phyloP scores from a whole-genome alignment of 2,888 invertebrate genomes.

The Mylabris sibirica region DNA sequence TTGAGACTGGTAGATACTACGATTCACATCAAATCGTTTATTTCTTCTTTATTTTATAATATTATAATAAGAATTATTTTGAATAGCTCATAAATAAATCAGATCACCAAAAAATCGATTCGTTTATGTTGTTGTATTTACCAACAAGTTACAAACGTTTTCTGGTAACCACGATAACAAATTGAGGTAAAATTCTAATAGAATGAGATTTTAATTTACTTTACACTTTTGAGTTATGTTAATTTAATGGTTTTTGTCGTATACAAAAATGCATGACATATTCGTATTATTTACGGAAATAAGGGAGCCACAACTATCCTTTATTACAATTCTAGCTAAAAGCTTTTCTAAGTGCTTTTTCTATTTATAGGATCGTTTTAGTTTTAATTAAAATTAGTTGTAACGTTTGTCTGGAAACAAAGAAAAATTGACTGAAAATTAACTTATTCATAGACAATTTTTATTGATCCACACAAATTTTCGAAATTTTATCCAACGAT shows the following conservation, averaged over 20 bases:
- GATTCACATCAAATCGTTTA: conserved; percentile 54
- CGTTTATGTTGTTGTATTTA: background rate
- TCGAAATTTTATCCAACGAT: background rate
- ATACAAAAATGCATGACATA: background rate
- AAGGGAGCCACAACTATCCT: conserved; percentile 4
- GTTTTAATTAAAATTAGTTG: conserved; percentile 11
- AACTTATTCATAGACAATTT: background rate
- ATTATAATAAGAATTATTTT: conserved; percentile 55
- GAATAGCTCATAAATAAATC: conserved; percentile 54
- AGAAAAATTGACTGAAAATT: background rate
- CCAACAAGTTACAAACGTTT: background rate
- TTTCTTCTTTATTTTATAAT: conserved; percentile 18
- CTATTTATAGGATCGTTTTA: conserved; percentile 2
- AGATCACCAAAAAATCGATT: conserved; percentile 36
- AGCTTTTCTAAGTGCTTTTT: conserved; percentile 9
- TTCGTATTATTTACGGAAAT: conserved; percentile 11
- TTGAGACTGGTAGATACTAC: conserved; percentile 45
- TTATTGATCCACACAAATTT: background rate
- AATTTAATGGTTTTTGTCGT: background rate
- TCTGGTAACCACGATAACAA: background rate
- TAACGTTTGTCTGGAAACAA: conserved; percentile 4
- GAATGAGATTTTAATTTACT: background rate
- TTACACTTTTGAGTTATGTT: background rate
- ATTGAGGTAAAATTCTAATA: background rate
- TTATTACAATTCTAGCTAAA: conserved; percentile 5